phyloP scores from a whole-genome alignment of 2,888 invertebrate genomes.

The Cephus nigrinus region DNA sequence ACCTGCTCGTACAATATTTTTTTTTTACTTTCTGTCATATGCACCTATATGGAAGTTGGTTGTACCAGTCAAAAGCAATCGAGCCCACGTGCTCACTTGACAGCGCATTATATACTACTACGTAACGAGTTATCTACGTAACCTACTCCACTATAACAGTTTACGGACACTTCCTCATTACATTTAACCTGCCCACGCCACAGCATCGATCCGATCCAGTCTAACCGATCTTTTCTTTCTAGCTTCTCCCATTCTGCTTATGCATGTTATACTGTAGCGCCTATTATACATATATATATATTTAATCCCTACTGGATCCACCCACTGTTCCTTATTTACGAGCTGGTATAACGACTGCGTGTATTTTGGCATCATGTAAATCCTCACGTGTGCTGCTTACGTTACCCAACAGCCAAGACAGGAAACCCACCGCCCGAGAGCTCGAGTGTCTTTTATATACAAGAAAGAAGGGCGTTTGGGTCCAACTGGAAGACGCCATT shows the following conservation, averaged over 20 bases:
- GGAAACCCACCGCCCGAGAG: neutral
- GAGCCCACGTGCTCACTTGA: conserved; percentile 43
- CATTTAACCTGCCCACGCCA: conserved; percentile 21
- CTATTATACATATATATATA: neutral
- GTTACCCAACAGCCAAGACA: neutral
- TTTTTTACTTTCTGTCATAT: neutral
- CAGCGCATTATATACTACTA: conserved; percentile 30
- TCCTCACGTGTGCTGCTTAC: neutral
- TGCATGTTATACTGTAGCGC: neutral
- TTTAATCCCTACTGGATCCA: neutral
- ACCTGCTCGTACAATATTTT: neutral
- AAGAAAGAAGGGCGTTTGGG: neutral
- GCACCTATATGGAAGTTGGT: neutral
- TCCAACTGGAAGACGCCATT: neutral
- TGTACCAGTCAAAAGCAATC: neutral
- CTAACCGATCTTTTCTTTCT: neutral
- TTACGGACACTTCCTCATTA: conserved; percentile 58
- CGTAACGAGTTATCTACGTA: conserved; percentile 53
- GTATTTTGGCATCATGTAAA: neutral
- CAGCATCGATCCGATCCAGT: conserved; percentile 16
- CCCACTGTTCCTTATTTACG: neutral
- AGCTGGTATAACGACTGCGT: neutral
- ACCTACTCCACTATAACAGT: conserved; percentile 61
- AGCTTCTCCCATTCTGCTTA: neutral
- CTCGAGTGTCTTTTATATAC: neutral